Base-by-base conservation (phyloP, 2,797 vertebrate species). In the Coreius guichenoti region DNA sequence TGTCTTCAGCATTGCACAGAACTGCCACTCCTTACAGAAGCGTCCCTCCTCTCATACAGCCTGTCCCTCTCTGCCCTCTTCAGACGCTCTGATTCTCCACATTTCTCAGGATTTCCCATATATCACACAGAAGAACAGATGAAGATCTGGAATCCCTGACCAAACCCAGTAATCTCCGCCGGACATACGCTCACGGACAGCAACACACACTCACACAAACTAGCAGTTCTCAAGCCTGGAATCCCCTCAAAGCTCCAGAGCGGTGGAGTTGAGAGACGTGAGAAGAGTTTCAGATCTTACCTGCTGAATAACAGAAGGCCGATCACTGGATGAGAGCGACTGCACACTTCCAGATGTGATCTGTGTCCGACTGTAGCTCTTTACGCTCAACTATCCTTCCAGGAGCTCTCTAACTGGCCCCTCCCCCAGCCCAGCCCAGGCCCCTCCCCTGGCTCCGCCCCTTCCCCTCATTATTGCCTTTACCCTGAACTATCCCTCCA, bases 121-220 rank as follows among this genome's bases (percentile, higher is more conserved):
- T 85, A 77, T 77, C 33, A 49, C 14, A 43, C 39, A 68, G 61
- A 39, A 56, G 36, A 65, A 21, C 90, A 90, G 81, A 54, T 86
- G 33, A 11, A 17, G 17, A 16, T 36, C 21, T 39, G 39, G 39
- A 43, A 2, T 43, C 65, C 14, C 89, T 88, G 89, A 93, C 91
- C 90, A 1, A 3, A 31, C 72, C 89, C 90, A 90, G 0, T 17
- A 14, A 4, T 73, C 43, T 17, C 70, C 78, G 2, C 26, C 2
- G 1, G 26, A 65, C 90, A 92, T 89, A 89, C 91, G 90, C 65
- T 47, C 75, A 73, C 90, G 80, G 68, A 90, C 82, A 85, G 83
- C 89, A 83, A 76, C 88, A 81, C 86, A 77, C 73, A 26, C 58
- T 61, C 51, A 58, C 56, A 61, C 39, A 74, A 26, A 69, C 31